A percentile compares a stretch with the other conserved stretches of the same genome.
These are phyloP conservation scores for Cristatella mucedo DNA, from an alignment of 2,888 invertebrate genomes.

Conservation along the genomic window DNA sequence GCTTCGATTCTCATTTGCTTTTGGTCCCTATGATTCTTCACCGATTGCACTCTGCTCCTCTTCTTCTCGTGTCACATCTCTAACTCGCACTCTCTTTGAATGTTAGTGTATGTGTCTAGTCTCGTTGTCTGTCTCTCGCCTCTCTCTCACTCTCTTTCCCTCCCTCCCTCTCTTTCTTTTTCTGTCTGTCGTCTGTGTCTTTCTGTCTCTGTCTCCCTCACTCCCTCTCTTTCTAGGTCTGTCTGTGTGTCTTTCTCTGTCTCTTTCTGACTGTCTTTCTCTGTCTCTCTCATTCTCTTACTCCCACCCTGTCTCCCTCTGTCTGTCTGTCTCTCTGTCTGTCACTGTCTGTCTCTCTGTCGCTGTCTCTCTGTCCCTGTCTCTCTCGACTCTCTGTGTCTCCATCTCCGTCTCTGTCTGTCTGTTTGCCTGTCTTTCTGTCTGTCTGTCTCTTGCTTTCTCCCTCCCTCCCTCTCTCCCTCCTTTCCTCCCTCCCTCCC, in stretches of 20 bases:
- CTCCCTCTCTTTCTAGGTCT: background rate
- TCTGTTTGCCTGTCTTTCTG: constrained; percentile 9
- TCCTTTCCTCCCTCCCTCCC: constrained; percentile 6
- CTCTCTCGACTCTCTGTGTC: constrained; percentile 7
- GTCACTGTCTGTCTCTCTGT: background rate
- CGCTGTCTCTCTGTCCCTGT: background rate
- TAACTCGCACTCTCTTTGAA: no score
- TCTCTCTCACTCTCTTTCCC: constrained; percentile 6
- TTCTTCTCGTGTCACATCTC: no score
- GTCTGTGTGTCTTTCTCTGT: background rate
- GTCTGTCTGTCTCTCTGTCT: constrained; percentile 3
- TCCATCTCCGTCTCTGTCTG: constrained; percentile 6
- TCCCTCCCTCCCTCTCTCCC: constrained; percentile 8
- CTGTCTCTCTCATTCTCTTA: constrained; percentile 7
- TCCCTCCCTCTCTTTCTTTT: background rate
- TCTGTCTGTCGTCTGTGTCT: background rate
- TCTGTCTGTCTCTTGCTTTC: constrained; percentile 7
- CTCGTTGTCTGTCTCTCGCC: background rate
- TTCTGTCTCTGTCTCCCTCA: constrained; percentile 4
- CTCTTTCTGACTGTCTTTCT: constrained; percentile 4
- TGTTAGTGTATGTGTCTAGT: background rate
- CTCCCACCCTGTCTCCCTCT: constrained; percentile 9
- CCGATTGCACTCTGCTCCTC: no score
- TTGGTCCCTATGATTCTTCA: no score
- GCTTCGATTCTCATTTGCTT: no score